Percentiles rank a stretch among this genome's conserved stretches.
phyloP scores from a whole-genome alignment of 2,888 invertebrate genomes.

The Ganaspis brasiliensis region DNA sequence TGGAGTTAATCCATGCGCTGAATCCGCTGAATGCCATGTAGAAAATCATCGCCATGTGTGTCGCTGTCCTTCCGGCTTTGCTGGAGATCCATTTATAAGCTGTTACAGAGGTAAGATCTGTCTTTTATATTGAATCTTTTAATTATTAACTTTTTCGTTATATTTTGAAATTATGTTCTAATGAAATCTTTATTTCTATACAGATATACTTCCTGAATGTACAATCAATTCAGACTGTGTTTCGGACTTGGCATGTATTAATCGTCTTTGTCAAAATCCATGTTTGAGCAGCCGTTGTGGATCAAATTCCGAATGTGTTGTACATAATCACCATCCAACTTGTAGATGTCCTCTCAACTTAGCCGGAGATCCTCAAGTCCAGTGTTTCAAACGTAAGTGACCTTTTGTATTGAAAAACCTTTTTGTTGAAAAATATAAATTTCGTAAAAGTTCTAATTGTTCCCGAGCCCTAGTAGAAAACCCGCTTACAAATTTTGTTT shows the following conservation, averaged over 20 bases:
- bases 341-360: conserved; percentile 93
- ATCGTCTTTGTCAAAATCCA: conserved; percentile 90
- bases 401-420: background rate
- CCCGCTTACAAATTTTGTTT: too few species aligned
- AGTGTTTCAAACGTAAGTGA: conserved; percentile 92
- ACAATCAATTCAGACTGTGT: conserved; percentile 89
- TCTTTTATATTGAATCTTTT: background rate
- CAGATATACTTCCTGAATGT: conserved; percentile 84
- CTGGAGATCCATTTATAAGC: conserved; percentile 91
- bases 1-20: conserved; percentile 87
- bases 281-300: conserved; percentile 92
- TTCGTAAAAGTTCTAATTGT: background rate
- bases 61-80: conserved; percentile 87
- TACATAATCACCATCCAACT: conserved; percentile 89
- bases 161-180: background rate
- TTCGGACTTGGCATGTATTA: conserved; percentile 89
- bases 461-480: too few species aligned
- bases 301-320: conserved; percentile 89
- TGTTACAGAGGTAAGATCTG: conserved; percentile 83
- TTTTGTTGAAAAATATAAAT: background rate
- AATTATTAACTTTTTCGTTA: background rate
- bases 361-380: conserved; percentile 92
- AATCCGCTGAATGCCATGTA: conserved; percentile 89
- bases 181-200: background rate
- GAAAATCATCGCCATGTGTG: conserved; percentile 90